A percentile compares a stretch with the other conserved stretches of the same genome.
Evolutionary conservation across 2,888 invertebrate species (phyloP).

Genomic region (Temnothorax rugatulus): DNA sequence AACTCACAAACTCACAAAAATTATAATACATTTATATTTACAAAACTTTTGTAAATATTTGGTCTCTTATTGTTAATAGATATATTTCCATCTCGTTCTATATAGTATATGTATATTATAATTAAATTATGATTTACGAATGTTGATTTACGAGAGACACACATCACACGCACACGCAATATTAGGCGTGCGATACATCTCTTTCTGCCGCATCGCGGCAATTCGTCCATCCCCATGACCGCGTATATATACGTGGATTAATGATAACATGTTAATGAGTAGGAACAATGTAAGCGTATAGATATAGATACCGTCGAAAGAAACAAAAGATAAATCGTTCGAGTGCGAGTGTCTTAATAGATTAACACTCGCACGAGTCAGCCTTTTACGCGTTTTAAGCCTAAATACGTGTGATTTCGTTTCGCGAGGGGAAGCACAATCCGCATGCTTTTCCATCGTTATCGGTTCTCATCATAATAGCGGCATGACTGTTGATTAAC

Average conservation of each 20-base stretch:
- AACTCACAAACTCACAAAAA: background rate
- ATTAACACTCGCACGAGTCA: background rate
- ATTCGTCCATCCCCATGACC: too few species aligned
- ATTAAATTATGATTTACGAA: background rate
- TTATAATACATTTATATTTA: background rate
- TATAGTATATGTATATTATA: too few species aligned
- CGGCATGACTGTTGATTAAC: background rate
- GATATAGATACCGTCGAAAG: background rate
- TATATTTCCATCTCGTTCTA: background rate
- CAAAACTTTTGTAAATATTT: background rate
- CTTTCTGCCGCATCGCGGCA: background rate
- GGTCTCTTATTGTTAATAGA: background rate
- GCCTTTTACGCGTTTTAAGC: background rate
- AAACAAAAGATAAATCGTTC: background rate
- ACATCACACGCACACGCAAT: background rate
- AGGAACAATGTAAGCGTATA: background rate
- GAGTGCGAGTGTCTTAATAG: background rate
- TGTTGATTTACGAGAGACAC: too few species aligned
- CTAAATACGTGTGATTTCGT: background rate
- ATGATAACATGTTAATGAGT: conserved; percentile 8
- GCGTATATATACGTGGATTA: background rate
- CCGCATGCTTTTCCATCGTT: background rate
- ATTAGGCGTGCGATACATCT: conserved; percentile 1
- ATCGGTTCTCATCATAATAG: conserved; percentile 17
- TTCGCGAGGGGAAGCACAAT: background rate